These are phyloP conservation scores for Bombus pascuorum DNA, from an alignment of 1,140 invertebrate genomes.

Conservation along the genomic window DNA sequence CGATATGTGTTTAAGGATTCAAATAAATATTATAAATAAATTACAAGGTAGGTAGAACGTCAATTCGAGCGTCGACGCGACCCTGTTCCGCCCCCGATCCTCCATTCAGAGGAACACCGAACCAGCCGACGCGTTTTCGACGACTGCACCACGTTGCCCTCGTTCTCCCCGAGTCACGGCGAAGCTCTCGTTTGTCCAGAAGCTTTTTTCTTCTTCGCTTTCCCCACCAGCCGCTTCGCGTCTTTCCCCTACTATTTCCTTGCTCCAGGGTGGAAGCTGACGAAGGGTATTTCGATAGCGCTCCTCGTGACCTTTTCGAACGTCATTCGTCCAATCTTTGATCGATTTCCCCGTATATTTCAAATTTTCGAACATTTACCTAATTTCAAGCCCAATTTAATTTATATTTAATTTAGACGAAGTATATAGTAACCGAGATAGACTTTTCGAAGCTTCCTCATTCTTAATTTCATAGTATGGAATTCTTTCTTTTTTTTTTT, in stretches of 20 bases:
- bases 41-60: slow-evolving; percentile 7
- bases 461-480: background rate
- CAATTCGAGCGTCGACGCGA: background rate
- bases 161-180: slow-evolving; percentile 24
- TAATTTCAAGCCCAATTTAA: background rate
- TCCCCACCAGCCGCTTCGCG: slow-evolving; percentile 31
- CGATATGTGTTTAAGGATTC: background rate
- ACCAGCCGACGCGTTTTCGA: slow-evolving; percentile 48
- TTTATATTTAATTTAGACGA: background rate
- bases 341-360: background rate
- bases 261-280: background rate
- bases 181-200: slow-evolving; percentile 51
- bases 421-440: background rate
- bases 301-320: background rate
- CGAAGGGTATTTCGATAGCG: background rate
- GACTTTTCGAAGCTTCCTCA: background rate
- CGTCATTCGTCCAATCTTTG: background rate
- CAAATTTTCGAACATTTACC: background rate
- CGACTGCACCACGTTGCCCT: slow-evolving; percentile 58
- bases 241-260: slow-evolving; percentile 41
- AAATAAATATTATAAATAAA: slow-evolving; percentile 60
- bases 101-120: slow-evolving; percentile 49
- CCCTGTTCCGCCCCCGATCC: slow-evolving; percentile 7
- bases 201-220: slow-evolving; percentile 43
- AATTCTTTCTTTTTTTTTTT: background rate